Evolutionary conservation across 2,888 invertebrate genomes (phyloP).

Genomic region (Drosophila multiciliata): DNA sequence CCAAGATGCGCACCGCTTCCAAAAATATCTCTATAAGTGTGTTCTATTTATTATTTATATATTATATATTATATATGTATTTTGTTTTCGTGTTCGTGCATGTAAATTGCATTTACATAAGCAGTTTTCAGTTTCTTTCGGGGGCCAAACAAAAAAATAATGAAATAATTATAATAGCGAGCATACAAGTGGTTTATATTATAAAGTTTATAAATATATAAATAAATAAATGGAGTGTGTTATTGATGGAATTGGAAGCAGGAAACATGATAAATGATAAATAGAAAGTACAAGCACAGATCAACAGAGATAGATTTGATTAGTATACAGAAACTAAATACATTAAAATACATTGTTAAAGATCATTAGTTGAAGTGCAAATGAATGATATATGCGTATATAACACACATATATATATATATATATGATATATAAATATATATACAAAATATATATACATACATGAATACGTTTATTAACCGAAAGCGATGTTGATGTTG

Average conservation of each 20-base stretch:
- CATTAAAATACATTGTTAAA: slow-evolving; percentile 80
- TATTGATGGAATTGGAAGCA: slow-evolving; percentile 44
- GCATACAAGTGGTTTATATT: slow-evolving; percentile 43
- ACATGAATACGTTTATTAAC: slow-evolving; percentile 58
- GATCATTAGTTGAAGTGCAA: slow-evolving; percentile 79
- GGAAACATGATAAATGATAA: slow-evolving; percentile 34
- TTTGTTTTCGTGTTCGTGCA: slow-evolving; percentile 44
- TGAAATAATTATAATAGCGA: slow-evolving; percentile 44
- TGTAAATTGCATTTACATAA: slow-evolving; percentile 68
- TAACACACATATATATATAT: slow-evolving; percentile 29
- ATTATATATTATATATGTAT: not conserved
- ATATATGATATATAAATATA: slow-evolving; percentile 43
- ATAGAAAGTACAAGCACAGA: slow-evolving; percentile 60
- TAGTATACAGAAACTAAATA: slow-evolving; percentile 37
- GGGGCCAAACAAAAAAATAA: slow-evolving; percentile 81
- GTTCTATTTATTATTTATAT: slow-evolving; percentile 15
- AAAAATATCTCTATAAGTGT: slow-evolving; percentile 38
- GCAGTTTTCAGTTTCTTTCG: slow-evolving; percentile 82
- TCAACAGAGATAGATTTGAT: slow-evolving; percentile 42
- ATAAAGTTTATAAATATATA: slow-evolving; percentile 29
- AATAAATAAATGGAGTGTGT: slow-evolving; percentile 44
- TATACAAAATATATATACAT: slow-evolving; percentile 47
- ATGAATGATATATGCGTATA: slow-evolving; percentile 57
- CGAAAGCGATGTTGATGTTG: slow-evolving; percentile 38
- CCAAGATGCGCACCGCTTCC: slow-evolving; percentile 53